Evolutionary conservation across 2,113 vertebrate species (phyloP).

Genomic region (Pan troglodytes): NHGRI_mPanTro3-v2.1_pri NC_072409.2:16458001-16458500

Average conservation of each 20-base stretch:
- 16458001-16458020: slow-evolving; percentile 96
- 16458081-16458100: slow-evolving; percentile 98
- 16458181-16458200: slow-evolving; percentile 92
- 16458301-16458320: slow-evolving; percentile 94
- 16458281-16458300: slow-evolving; percentile 97
- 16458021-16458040: slow-evolving; percentile 96
- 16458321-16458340: slow-evolving; percentile 96
- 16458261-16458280: slow-evolving; percentile 94
- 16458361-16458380: not conserved
- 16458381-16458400: not conserved
- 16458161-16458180: slow-evolving; percentile 98
- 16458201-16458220: slow-evolving; percentile 93
- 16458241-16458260: slow-evolving; percentile 96
- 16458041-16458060: slow-evolving; percentile 99
- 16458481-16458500: not conserved
- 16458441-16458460: not conserved
- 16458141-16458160: slow-evolving; percentile 93
- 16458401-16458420: not conserved
- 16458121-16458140: slow-evolving; percentile 94
- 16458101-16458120: slow-evolving; percentile 98
- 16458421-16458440: not conserved
- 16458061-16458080: slow-evolving; percentile 94
- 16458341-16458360: slow-evolving; percentile 90
- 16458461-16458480: not conserved
- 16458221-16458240: slow-evolving; percentile 98